Evolutionary conservation across 2,888 invertebrate genomes (phyloP), one percentile per base, ranked within the genome.

Genomic region (Leptinotarsa haldemani): DNA sequence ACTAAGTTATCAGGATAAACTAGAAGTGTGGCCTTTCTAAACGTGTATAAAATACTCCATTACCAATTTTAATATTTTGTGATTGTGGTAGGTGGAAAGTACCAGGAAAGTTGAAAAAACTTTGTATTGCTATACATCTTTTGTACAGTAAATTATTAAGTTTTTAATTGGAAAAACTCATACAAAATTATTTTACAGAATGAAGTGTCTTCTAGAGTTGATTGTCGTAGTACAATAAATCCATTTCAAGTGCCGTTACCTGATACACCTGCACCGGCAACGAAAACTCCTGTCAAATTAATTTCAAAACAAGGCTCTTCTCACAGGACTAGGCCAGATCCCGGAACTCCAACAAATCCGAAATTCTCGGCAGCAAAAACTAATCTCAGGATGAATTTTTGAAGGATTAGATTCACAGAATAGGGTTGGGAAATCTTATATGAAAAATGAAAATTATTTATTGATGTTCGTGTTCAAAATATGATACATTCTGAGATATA

Each of bases 191-290:
- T 61, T 61, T 61, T 61, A 7, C 40, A 61, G 61, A 40, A n/a
- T 40, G 61, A 61, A 40, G 40, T 61, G 16, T 61, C 61, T 3
- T 25, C 25, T 7, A 61, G 61, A 61, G 30, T 30, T 16, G 61
- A 61, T n/a, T 61, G 61, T 25, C 30, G 61, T 13, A 61, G 61
- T 61, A 61, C 61, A 7, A 61, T 61, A 16, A 61, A 61, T 61
- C 61, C 61, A 30, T 61, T 61, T 12, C 30, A n/a, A 12, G 9
- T 61, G 3, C 61, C 61, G 3, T 40, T 61, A 18, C 40, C 61
- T n/a, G 61, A 61, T 15, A 61, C 61, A 30, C 61, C 61, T 9
- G 5, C 40, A 40, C n/a, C 61, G 2, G 30, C 25, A 61, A 7
- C 3, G 5, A 61, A n/a, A 61, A 61, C 61, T n/a, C 61, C 61